phyloP scores from a whole-genome alignment of 2,797 vertebrate species.

The Carcharodon carcharias region DNA sequence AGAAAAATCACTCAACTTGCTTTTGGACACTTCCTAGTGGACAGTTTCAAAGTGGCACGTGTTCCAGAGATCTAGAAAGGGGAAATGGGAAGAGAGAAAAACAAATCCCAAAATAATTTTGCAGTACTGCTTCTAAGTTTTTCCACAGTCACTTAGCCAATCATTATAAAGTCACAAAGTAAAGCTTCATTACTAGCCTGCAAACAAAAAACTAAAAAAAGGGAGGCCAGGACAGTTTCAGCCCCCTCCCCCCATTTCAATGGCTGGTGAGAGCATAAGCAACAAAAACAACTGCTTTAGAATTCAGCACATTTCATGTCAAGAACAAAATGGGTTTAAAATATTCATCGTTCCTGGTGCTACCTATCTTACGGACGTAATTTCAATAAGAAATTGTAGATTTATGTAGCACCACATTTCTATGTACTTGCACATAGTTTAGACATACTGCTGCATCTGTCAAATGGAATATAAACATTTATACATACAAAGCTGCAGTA shows the following conservation, averaged over 20 bases:
- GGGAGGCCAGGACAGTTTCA: background rate
- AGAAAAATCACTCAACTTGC: slow-evolving; percentile 4
- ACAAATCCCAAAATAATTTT: slow-evolving; percentile 31
- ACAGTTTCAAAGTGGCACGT: background rate
- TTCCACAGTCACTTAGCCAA: background rate
- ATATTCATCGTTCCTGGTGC: background rate
- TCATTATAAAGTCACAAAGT: background rate
- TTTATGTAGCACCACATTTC: background rate
- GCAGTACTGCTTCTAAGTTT: background rate
- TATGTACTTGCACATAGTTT: background rate
- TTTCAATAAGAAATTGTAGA: background rate
- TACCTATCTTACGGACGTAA: background rate
- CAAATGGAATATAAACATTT: background rate
- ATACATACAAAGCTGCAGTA: background rate
- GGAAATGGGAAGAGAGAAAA: background rate
- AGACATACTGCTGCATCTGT: background rate
- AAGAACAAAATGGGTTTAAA: background rate
- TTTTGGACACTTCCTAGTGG: background rate
- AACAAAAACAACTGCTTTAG: background rate
- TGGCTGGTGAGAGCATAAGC: background rate
- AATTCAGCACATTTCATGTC: background rate
- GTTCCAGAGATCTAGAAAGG: background rate
- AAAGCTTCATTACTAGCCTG: background rate
- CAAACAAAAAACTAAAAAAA: background rate
- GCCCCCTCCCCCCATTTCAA: background rate